phyloP scores from a whole-genome alignment of 1,140 invertebrate species.

The Brachystomella parvula region DNA sequence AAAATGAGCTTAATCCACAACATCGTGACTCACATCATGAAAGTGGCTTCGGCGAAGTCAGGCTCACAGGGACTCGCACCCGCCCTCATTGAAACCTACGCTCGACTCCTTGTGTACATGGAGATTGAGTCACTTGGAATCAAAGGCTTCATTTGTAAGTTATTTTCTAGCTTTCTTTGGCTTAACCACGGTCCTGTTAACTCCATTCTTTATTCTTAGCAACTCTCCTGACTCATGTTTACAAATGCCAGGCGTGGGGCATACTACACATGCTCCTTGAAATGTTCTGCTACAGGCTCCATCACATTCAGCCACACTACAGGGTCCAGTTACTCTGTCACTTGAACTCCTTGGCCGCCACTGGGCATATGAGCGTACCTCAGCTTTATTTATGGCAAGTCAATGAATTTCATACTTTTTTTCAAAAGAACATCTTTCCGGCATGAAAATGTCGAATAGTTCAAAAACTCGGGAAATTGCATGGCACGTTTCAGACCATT shows the following conservation, averaged over 20 bases:
- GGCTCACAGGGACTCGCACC: slow-evolving; percentile 68
- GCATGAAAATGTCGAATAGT: too few relatives aligned
- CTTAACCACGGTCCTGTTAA: neutral
- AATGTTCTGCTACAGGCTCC: slow-evolving; percentile 93
- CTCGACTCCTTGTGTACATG: slow-evolving; percentile 82
- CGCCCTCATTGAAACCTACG: slow-evolving; percentile 90
- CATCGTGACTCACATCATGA: slow-evolving; percentile 80
- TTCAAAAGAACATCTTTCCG: neutral
- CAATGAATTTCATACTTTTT: too few relatives aligned
- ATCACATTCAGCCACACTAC: slow-evolving; percentile 93
- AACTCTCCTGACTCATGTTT: slow-evolving; percentile 79
- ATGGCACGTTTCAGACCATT: too few relatives aligned
- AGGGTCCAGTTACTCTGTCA: slow-evolving; percentile 81
- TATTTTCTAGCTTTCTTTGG: slow-evolving; percentile 19
- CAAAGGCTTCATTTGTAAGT: slow-evolving; percentile 89
- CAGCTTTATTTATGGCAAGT: slow-evolving; percentile 81
- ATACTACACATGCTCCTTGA: slow-evolving; percentile 88
- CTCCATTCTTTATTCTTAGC: slow-evolving; percentile 47
- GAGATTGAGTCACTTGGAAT: slow-evolving; percentile 95
- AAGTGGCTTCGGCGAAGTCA: slow-evolving; percentile 75
- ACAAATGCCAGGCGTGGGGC: slow-evolving; percentile 87
- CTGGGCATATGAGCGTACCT: slow-evolving; percentile 68
- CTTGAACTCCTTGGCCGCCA: slow-evolving; percentile 75
- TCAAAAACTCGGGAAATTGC: too few relatives aligned
- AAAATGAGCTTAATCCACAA: slow-evolving; percentile 97